These are phyloP conservation scores for Helicolenus hilgendorfi DNA, from an alignment of 2,797 vertebrate species.

Conservation along the genomic window DNA sequence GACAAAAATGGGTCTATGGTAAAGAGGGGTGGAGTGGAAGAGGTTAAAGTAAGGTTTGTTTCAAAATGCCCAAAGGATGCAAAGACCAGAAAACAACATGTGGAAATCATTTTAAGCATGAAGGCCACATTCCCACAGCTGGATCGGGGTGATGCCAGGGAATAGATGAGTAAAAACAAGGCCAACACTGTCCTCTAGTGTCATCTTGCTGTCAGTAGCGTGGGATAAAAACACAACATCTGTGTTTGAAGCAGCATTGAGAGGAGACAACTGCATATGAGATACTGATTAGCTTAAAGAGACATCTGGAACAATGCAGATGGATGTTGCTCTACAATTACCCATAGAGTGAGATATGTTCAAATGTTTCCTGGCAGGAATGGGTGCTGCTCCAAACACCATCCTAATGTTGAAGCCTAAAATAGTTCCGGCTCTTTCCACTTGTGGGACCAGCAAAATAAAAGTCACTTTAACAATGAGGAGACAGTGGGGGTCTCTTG, in stretches of 20 bases:
- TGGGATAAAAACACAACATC: background rate
- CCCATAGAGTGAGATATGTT: background rate
- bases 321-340: background rate
- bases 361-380: background rate
- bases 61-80: background rate
- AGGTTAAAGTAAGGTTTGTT: background rate
- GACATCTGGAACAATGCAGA: background rate
- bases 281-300: background rate
- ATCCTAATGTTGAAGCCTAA: background rate
- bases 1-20: background rate
- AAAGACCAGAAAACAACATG: background rate
- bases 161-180: background rate
- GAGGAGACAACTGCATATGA: background rate
- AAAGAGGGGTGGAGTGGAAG: no score
- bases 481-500: slow-evolving; percentile 41
- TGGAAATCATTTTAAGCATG: background rate
- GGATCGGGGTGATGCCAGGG: background rate
- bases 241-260: background rate
- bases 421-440: background rate
- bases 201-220: slow-evolving; percentile 5
- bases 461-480: slow-evolving; percentile 21
- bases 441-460: slow-evolving; percentile 3
- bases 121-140: background rate
- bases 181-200: slow-evolving; percentile 80
- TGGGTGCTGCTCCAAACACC: background rate